These are phyloP conservation scores for Fissipunctia ypsillon DNA, from an alignment of 2,888 invertebrate species.

Conservation along the genomic window DNA sequence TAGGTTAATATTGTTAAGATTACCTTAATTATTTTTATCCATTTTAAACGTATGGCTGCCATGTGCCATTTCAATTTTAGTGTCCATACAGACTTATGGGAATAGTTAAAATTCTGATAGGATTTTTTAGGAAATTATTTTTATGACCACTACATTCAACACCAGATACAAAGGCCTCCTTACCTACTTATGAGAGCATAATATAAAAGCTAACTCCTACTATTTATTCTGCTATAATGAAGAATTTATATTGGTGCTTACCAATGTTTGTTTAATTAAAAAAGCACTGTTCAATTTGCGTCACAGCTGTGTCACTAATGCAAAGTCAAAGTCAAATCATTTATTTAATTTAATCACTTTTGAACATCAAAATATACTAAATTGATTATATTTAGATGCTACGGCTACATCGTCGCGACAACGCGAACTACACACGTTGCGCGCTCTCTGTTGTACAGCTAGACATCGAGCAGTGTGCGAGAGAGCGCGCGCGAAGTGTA, in stretches of 20 bases:
- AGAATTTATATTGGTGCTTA: background rate
- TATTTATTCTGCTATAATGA: background rate
- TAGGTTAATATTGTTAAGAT: background rate
- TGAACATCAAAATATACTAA: too few species aligned
- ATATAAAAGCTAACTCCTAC: background rate
- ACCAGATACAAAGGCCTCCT: background rate
- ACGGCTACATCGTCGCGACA: too few species aligned
- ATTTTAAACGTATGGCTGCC: background rate
- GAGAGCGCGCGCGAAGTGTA: too few species aligned
- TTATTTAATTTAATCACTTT: too few species aligned
- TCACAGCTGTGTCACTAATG: background rate
- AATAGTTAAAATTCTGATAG: background rate
- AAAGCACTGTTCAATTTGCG: background rate
- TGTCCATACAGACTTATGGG: background rate
- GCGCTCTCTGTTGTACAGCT: too few species aligned
- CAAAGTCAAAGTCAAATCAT: too few species aligned
- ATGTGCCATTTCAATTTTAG: conserved; percentile 4
- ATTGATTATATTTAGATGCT: too few species aligned
- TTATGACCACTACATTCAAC: background rate
- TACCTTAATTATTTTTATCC: background rate
- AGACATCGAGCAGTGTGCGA: too few species aligned
- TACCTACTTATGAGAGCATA: background rate
- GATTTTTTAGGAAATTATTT: background rate
- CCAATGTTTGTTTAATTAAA: background rate
- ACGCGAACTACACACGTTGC: too few species aligned